These are phyloP conservation scores for Scyliorhinus canicula DNA, from an alignment of 2,797 vertebrate genomes.

Conservation along the genomic window DNA sequence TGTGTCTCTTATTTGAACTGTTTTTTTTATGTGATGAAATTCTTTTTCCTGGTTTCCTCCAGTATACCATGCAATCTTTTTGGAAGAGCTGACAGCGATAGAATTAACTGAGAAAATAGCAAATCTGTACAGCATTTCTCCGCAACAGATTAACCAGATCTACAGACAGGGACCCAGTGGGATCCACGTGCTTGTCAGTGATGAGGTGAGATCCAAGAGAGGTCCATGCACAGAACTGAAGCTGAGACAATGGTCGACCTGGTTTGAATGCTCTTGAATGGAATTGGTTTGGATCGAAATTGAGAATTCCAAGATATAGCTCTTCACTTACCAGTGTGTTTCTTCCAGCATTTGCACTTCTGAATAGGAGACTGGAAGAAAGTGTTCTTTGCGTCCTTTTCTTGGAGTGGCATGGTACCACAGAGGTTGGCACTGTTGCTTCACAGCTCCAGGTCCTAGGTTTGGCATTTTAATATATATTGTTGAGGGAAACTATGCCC, in stretches of 20 bases:
- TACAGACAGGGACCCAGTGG: slow-evolving; percentile 67
- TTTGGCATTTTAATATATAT: neutral
- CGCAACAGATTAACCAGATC: slow-evolving; percentile 66
- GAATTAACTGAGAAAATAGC: slow-evolving; percentile 69
- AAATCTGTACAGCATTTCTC: slow-evolving; percentile 65
- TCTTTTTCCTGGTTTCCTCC: slow-evolving; percentile 42
- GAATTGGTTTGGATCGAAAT: neutral
- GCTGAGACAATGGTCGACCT: slow-evolving; percentile 3
- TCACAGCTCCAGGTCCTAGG: no score
- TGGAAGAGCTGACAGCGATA: slow-evolving; percentile 64
- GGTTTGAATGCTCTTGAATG: slow-evolving; percentile 20
- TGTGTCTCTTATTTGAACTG: slow-evolving; percentile 32
- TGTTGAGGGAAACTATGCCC: neutral
- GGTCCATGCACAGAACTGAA: slow-evolving; percentile 33
- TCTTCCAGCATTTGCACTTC: neutral
- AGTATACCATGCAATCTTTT: slow-evolving; percentile 67
- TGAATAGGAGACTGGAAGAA: neutral
- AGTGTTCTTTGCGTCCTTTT: neutral
- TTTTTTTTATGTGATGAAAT: slow-evolving; percentile 29
- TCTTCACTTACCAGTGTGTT: neutral
- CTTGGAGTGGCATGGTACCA: no score
- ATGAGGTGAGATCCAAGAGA: slow-evolving; percentile 51
- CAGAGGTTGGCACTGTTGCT: no score
- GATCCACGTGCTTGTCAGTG: slow-evolving; percentile 66
- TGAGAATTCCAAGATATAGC: neutral